phyloP scores from a whole-genome alignment of 2,888 invertebrate species.

The Polydrusus pterygomalis region DNA sequence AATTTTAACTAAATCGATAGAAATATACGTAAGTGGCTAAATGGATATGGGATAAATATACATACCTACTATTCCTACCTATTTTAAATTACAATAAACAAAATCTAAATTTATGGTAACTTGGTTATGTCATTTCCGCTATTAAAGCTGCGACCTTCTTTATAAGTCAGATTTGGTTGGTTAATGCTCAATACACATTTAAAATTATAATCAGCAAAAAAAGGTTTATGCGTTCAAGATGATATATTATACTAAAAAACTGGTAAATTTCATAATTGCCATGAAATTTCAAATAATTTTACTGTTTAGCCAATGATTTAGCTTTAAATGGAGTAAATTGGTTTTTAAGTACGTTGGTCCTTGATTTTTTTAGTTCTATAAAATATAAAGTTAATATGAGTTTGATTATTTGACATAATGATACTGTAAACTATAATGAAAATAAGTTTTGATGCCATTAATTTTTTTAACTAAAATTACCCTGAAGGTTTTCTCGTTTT shows the following conservation, averaged over 20 bases:
- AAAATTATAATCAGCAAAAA: conserved; percentile 22
- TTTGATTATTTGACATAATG: too few species aligned
- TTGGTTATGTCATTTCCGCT: conserved; percentile 22
- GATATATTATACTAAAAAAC: not conserved
- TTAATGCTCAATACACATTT: conserved; percentile 5
- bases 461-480: too few species aligned
- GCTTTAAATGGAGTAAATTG: not conserved
- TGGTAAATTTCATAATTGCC: conserved; percentile 2
- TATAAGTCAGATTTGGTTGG: conserved; percentile 20
- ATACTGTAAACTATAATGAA: too few species aligned
- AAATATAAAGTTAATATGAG: too few species aligned
- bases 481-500: too few species aligned
- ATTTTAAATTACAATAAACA: conserved; percentile 12
- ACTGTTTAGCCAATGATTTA: not conserved
- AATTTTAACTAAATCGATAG: not conserved
- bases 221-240: conserved; percentile 3
- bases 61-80: too few species aligned
- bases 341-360: conserved; percentile 10
- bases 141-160: conserved; percentile 12
- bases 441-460: too few species aligned
- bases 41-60: not conserved
- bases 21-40: not conserved
- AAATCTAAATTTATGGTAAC: conserved; percentile 18
- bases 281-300: conserved; percentile 3
- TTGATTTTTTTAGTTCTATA: not conserved